Base-by-base conservation (phyloP, 2,888 invertebrate genomes). In the Parnassius orleans region DNA sequence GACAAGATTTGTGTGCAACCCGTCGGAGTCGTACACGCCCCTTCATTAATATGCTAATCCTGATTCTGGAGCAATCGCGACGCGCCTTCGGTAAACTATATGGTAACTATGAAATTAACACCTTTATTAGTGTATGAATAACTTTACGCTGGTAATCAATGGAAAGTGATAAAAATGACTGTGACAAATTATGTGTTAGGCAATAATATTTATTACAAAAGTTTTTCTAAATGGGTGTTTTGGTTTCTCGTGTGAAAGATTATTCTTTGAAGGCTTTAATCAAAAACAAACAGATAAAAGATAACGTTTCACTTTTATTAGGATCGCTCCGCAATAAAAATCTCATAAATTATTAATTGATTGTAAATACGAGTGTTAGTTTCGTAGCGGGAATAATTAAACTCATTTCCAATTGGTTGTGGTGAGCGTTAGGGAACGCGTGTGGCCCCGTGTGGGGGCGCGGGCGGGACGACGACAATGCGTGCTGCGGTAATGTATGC, bases 31-130 rank as follows among this genome's bases (percentile, higher is more conserved):
- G 67, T 72, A 63, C 77, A 80, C 90, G 88, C 90, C 90, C 81
- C 81, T 88, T 89, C 88, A 90, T 90, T 90, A 89, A 86, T 86
- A 90, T 90, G 87, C 83, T 89, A 89, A 90, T 90, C 76, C 78
- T 68, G 83, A 80, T 78, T 80, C 82, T 81, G 80, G 81, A 78
- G 77, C 75, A 66, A 74, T 72, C 70, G 74, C 77, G 77, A 78
- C 72, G 67, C 71, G 60, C 61, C 62, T 66, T 66, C 68, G 69
- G 68, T 68, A 62, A 48, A 64, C 60, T 66, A 57, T 56, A 58
- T 66, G 61, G 61, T 66, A 64, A 60, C 57, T 63, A 66, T 63
- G 57, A 65, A 64, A 70, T 68, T 68, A 68, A 67, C 62, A 69
- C 65, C 56, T 46, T 62, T 33, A 57, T 56, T 59, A 44, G 44